These are phyloP conservation scores for Cnemophilus loriae DNA, from an alignment of 2,113 vertebrate species.

Conservation along the genomic window DNA sequence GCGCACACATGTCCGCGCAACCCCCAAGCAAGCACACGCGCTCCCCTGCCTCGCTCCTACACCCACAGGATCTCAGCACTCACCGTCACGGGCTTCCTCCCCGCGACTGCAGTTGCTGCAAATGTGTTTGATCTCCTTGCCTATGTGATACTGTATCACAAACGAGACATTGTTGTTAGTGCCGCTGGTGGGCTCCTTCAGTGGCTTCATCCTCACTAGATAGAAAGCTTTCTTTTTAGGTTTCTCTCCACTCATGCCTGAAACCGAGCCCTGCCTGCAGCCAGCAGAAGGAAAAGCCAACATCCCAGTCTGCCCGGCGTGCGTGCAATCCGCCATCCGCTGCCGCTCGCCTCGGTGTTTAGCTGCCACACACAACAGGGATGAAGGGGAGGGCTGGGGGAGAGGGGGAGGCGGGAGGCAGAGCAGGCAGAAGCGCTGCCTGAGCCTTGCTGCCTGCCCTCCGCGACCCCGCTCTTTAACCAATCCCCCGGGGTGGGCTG, in stretches of 20 bases:
- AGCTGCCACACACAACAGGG: conserved; percentile 46
- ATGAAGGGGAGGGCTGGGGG: conserved; percentile 35
- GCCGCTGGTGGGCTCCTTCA: conserved; percentile 77
- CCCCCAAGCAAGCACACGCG: background rate
- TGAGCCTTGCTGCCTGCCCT: conserved; percentile 65
- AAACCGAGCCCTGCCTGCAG: conserved; percentile 71
- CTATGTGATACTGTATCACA: conserved; percentile 93
- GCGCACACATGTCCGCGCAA: background rate
- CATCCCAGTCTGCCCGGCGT: conserved; percentile 67
- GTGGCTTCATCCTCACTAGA: conserved; percentile 89
- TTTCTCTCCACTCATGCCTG: conserved; percentile 75
- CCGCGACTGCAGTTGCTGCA: conserved; percentile 99
- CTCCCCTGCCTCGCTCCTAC: conserved; percentile 28
- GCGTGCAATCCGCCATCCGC: conserved; percentile 81
- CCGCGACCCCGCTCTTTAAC: conserved; percentile 54
- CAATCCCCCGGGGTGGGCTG: background rate
- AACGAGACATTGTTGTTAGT: conserved; percentile 88
- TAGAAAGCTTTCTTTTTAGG: conserved; percentile 88
- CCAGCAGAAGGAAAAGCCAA: conserved; percentile 74
- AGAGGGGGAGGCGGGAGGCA: conserved; percentile 31
- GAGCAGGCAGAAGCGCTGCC: conserved; percentile 39
- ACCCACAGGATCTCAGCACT: conserved; percentile 69
- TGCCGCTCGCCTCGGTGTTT: conserved; percentile 36
- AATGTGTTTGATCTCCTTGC: conserved; percentile 98
- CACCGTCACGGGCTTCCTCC: conserved; percentile 90